Evolutionary conservation across 2,797 vertebrate species (phyloP).

Genomic region (Oryzias dopingdopingensis): DNA sequence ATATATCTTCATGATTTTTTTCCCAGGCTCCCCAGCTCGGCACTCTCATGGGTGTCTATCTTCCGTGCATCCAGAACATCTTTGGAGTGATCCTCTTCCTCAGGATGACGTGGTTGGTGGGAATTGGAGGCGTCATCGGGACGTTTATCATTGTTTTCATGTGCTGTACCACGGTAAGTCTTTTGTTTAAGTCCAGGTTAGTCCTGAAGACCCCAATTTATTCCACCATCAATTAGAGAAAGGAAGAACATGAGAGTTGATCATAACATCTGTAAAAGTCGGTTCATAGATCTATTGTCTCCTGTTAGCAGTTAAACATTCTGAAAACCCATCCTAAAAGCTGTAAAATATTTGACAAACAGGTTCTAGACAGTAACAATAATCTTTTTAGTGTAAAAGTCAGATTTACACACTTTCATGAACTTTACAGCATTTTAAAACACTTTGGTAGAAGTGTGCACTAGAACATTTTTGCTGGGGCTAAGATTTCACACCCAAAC

Average conservation of each 20-base stretch:
- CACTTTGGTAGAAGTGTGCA: too few species aligned
- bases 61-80: conserved; percentile 99
- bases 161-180: conserved; percentile 95
- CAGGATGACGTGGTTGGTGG: conserved; percentile 98
- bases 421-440: too few species aligned
- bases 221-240: conserved; percentile 1
- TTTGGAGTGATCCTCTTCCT: conserved; percentile 98
- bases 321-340: conserved; percentile 1
- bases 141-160: conserved; percentile 95
- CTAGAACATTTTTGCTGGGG: too few species aligned
- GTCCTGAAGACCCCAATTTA: conserved; percentile 9
- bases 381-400: too few species aligned
- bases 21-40: conserved; percentile 82
- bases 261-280: too few species aligned
- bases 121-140: conserved; percentile 91
- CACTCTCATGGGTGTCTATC: conserved; percentile 97
- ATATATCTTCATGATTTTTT: not conserved
- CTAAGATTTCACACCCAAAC: too few species aligned
- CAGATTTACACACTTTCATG: too few species aligned
- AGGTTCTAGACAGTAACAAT: too few species aligned
- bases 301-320: too few species aligned
- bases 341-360: conserved; percentile 4
- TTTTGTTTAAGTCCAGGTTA: conserved; percentile 3
- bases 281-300: too few species aligned
- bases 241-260: conserved; percentile 2